Evolutionary conservation across 2,797 vertebrate genomes (phyloP), one percentile per base, ranked within the genome.

Genomic region (Acanthiza pusilla): DNA sequence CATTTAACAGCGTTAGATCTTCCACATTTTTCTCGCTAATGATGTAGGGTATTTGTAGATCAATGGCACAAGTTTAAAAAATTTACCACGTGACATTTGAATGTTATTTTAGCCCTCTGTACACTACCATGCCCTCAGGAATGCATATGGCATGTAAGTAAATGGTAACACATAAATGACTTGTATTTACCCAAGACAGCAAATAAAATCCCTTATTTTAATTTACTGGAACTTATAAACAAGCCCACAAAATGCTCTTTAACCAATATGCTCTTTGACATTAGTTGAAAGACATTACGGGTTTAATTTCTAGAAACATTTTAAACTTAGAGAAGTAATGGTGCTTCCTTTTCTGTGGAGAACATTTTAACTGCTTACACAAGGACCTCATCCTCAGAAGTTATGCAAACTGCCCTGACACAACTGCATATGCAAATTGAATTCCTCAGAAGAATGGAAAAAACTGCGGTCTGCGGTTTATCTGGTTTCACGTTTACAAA

Each of bases 371-470:
- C 74, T 62, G 68, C 81, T 96, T 89, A 70, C 73, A 79, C 36
- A 89, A 87, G 83, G 72, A 47, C 88, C 88, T 63, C 55, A 70
- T 86, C 91, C 82, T 87, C 91, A 77, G 74, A 95, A 84, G 90
- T 97, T 96, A 95, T n/a, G 79, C 85, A 96, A 96, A 89, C 71
- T 15, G 60, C 55, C 47, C 20, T 93, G 96, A 96, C 95, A 96
- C 72, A 92, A 70, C 84, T 85, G 76, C 36, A 34, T 53, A 93
- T 96, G 92, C 90, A 97, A 96, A 96, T 62, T 78, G 36, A 86
- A 97, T 97, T 97, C 97, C 96, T 96, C 97, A 96, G 97, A 97
- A 95, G 94, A 96, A 96, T 98, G 98, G 98, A 98, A 98, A 98
- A 98, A 96, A 97, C 95, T 92, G 98, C 66, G 96, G 91, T 96